phyloP scores from a whole-genome alignment of 2,888 invertebrate species.

The Tridacna crocea region DNA sequence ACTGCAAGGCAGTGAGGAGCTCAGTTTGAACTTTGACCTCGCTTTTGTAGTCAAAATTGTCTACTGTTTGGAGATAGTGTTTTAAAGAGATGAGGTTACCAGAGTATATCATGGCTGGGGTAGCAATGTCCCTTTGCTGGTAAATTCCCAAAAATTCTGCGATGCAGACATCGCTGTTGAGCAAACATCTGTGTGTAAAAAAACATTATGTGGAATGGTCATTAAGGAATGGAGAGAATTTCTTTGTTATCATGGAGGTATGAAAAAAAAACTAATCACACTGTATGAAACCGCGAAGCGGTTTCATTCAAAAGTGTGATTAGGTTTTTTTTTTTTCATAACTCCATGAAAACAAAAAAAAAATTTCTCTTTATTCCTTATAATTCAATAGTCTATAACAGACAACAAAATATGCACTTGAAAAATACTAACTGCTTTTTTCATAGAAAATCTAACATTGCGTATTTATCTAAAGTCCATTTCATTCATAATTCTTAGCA shows the following conservation, averaged over 20 bases:
- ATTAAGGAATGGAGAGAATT: background rate
- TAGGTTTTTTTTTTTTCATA: too few species aligned
- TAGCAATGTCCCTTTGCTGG: constrained; percentile 41
- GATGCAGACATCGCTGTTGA: constrained; percentile 55
- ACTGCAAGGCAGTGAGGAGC: constrained; percentile 42
- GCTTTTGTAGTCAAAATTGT: constrained; percentile 24
- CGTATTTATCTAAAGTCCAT: too few species aligned
- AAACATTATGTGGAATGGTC: background rate
- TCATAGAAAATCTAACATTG: too few species aligned
- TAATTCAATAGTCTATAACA: background rate
- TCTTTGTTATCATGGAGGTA: too few species aligned
- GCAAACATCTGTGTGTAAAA: constrained; percentile 42
- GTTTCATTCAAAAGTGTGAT: too few species aligned
- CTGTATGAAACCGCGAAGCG: too few species aligned
- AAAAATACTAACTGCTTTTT: too few species aligned
- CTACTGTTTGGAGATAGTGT: constrained; percentile 23
- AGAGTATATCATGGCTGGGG: constrained; percentile 48
- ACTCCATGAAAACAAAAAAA: too few species aligned
- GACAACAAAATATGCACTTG: too few species aligned
- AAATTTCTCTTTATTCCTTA: too few species aligned
- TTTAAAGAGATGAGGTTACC: constrained; percentile 46
- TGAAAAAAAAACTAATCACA: too few species aligned
- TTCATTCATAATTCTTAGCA: too few species aligned
- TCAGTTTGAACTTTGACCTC: constrained; percentile 39
- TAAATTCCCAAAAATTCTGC: constrained; percentile 59